Conservation (phyloP, 2,888 invertebrate species). For the Leuctra nigra region DNA sequence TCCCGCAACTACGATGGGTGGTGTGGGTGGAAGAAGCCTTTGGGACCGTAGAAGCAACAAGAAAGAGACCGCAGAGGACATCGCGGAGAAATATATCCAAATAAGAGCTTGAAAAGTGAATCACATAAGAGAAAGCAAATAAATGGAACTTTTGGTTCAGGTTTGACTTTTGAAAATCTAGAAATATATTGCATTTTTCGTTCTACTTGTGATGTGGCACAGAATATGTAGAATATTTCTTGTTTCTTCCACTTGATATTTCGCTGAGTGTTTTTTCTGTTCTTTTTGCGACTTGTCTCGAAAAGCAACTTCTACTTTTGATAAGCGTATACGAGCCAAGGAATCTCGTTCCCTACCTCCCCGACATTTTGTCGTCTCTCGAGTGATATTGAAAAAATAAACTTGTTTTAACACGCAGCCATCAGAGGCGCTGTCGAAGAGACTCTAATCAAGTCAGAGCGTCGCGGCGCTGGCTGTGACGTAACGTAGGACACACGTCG, state of each 20-base stretch:
- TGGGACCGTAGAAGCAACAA: not conserved
- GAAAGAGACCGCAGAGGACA: not conserved
- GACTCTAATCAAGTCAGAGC: not conserved
- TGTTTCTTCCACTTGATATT: constrained; percentile 5
- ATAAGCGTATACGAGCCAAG: constrained; percentile 9
- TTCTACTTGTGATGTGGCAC: not conserved
- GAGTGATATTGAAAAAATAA: not conserved
- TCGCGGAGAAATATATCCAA: constrained; percentile 14
- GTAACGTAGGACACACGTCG: not conserved
- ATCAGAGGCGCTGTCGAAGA: not conserved
- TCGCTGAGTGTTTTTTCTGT: not conserved
- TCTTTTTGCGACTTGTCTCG: constrained; percentile 2
- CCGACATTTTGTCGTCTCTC: not conserved
- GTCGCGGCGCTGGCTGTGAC: not conserved
- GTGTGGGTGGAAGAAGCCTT: not conserved
- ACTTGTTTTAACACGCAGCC: not conserved
- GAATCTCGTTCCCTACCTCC: not conserved
- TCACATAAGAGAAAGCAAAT: constrained; percentile 13
- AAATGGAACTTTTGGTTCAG: not conserved
- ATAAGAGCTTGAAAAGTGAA: constrained; percentile 24
- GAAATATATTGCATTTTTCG: not conserved
- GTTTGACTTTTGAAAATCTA: not conserved
- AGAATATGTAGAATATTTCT: no score
- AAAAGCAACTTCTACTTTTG: constrained; percentile 17
- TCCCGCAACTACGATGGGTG: not conserved